A percentile compares a stretch with the other conserved stretches of the same genome.
Evolutionary conservation across 1,140 invertebrate genomes (phyloP).

Genomic region (Drosophila suzukii): DNA sequence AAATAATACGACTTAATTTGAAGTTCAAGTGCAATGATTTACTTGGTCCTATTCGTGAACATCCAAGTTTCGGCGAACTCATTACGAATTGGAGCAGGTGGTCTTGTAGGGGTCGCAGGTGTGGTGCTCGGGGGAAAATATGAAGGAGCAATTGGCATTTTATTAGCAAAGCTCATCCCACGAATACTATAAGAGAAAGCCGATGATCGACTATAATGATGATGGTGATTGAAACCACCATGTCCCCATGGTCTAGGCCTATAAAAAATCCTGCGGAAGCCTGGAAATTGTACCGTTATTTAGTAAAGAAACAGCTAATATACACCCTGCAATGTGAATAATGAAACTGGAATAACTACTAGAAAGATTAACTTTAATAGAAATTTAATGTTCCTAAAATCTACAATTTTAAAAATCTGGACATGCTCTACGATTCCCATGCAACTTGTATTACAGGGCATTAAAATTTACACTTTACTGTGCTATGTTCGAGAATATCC

Average conservation of each 20-base stretch:
- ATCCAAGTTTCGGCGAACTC: constrained; percentile 32
- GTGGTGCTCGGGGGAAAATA: too few species aligned
- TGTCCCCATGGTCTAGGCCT: neutral
- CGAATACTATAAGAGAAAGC: too few species aligned
- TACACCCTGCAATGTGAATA: neutral
- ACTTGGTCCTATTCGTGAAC: constrained; percentile 13
- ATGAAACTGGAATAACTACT: too few species aligned
- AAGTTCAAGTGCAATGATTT: constrained; percentile 1
- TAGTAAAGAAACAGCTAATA: neutral
- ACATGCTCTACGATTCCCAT: neutral
- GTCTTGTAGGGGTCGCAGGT: neutral
- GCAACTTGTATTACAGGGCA: neutral
- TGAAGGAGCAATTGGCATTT: too few species aligned
- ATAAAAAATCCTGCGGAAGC: too few species aligned
- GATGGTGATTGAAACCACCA: neutral
- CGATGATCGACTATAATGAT: too few species aligned
- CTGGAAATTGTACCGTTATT: neutral
- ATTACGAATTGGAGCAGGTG: constrained; percentile 1
- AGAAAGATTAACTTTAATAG: too few species aligned
- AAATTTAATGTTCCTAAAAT: too few species aligned
- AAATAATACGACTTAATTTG: neutral
- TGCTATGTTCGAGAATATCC: neutral
- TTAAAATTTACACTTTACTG: neutral
- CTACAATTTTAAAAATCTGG: too few species aligned
- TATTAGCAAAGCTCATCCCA: too few species aligned